These are phyloP conservation scores for Oophaga sylvatica DNA, from an alignment of 2,797 vertebrate genomes.

Conservation along the genomic window DNA sequence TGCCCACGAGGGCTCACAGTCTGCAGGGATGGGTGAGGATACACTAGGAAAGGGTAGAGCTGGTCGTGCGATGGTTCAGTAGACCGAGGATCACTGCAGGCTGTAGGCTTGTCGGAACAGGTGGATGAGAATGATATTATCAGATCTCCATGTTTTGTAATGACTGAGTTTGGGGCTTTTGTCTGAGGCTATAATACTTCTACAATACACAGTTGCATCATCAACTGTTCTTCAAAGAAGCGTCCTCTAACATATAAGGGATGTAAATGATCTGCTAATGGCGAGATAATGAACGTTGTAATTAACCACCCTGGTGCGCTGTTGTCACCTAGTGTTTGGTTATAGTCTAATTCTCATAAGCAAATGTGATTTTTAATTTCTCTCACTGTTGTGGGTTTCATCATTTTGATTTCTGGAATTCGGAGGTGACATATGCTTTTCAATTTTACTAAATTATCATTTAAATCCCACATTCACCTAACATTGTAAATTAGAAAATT, in stretches of 20 bases:
- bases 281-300: conserved; percentile 48
- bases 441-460: not conserved
- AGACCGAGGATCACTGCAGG: too few species aligned
- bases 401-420: not conserved
- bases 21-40: too few species aligned
- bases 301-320: conserved; percentile 29
- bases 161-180: not conserved
- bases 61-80: too few species aligned
- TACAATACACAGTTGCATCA: not conserved
- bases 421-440: not conserved
- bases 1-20: too few species aligned
- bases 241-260: conserved; percentile 10
- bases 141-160: not conserved
- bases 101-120: too few species aligned
- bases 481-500: not conserved
- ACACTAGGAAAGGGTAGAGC: too few species aligned
- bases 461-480: not conserved
- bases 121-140: not conserved
- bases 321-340: conserved; percentile 46
- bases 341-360: conserved; percentile 17
- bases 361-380: conserved; percentile 36
- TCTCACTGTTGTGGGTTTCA: not conserved
- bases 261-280: conserved; percentile 50
- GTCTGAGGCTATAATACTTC: not conserved
- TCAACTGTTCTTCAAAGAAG: conserved; percentile 21